Conservation (phyloP, 30 jellyfish, hydroid and myxozoan species). For the Aurelia sp. region DNA sequence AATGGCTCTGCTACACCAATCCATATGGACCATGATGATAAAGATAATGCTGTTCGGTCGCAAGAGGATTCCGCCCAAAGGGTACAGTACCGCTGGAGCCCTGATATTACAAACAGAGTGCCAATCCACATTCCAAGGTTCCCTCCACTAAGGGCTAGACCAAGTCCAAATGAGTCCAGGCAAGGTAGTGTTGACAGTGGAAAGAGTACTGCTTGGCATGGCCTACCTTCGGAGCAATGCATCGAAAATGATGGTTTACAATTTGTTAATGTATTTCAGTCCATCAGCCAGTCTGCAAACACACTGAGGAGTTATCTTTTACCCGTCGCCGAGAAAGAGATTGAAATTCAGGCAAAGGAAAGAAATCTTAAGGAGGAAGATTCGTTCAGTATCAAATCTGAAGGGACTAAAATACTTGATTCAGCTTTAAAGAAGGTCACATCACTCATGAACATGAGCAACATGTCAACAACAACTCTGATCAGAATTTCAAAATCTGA, state of each 20-base stretch:
- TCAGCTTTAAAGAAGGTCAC: conserved; percentile 54
- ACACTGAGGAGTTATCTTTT: conserved; percentile 26
- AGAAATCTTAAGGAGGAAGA: conserved; percentile 30
- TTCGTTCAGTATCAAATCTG: conserved; percentile 62
- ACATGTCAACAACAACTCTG: conserved; percentile 52
- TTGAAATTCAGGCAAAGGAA: conserved; percentile 1
- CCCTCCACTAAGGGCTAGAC: conserved; percentile 64
- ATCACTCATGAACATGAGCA: conserved; percentile 31
- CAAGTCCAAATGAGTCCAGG: conserved; percentile 13
- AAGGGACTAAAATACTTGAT: conserved; percentile 43
- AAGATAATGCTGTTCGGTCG: conserved; percentile 10
- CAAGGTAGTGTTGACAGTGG: conserved; percentile 33
- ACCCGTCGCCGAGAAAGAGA: conserved; percentile 18
- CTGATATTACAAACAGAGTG: conserved; percentile 51
- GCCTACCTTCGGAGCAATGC: conserved; percentile 69
- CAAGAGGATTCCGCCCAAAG: conserved; percentile 26
- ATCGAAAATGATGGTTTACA: conserved; percentile 49
- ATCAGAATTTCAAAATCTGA: conserved; percentile 47
- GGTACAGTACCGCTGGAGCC: conserved; percentile 68
- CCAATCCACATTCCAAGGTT: conserved; percentile 50
- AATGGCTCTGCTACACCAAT: conserved; percentile 63
- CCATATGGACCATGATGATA: conserved; percentile 23
- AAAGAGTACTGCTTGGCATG: conserved; percentile 59
- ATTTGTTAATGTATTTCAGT: conserved; percentile 31
- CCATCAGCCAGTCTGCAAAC: conserved; percentile 59